Evolutionary conservation across 2,113 vertebrate species (phyloP), one percentile per base, ranked within the genome.

Genomic region (Eptesicus fuscus): DNA sequence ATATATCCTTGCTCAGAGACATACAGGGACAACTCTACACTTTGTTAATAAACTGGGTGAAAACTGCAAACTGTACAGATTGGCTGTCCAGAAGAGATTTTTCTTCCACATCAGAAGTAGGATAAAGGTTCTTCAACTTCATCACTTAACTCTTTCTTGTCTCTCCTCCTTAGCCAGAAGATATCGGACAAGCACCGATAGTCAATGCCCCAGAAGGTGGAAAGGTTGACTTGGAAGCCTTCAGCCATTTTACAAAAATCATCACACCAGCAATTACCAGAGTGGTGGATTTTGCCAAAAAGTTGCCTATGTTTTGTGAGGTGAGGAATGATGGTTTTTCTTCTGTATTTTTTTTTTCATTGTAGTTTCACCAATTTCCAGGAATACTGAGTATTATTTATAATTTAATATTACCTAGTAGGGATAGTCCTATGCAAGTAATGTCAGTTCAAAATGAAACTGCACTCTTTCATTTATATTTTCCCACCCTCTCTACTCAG

Each of bases 201-300:
- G 98, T 99, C 91, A 99, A 99, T 95, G 98, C 99, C 74, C 98
- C 99, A 28, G 99, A 99, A 98, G 99, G 99, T 95, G 99, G 99
- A 96, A 99, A 99, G 98, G 99, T 99, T 97, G 99, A 99, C 98
- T 99, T 99, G 98, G 99, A 99, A 99, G 99, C 99, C 98, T 99
- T 99, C 99, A 99, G 99, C 98, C 99, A 99, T 99, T 99, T 99
- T 99, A 99, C 99, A 99, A 99, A 99, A 99, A 99, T 99, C 98
- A 99, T 99, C 99, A 99, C 99, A 99, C 99, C 99, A 98, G 99
- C 99, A 98, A 99, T 99, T 98, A 99, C 99, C 96, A 99, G 99
- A 98, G 99, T 99, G 98, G 99, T 99, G 98, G 99, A 99, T 99
- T 99, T 99, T 99, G 99, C 99, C 99, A 99, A 99, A 99, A 99